Evolutionary conservation across 2,888 invertebrate species (phyloP).

Genomic region (Agonum fuliginosum): DNA sequence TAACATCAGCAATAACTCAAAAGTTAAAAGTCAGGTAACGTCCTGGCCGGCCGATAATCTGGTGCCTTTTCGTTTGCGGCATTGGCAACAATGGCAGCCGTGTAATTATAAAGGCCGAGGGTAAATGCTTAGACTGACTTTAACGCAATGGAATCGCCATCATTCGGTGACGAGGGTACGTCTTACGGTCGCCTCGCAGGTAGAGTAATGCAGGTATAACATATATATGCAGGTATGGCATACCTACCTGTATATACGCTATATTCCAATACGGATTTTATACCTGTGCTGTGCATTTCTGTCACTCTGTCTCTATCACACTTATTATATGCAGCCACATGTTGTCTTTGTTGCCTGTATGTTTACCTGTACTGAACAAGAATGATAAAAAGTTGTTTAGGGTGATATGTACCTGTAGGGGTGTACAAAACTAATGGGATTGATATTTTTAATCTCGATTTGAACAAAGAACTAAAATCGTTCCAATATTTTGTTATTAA

Average conservation of each 20-base stretch:
- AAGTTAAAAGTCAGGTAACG: slow-evolving; percentile 53
- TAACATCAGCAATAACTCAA: slow-evolving; percentile 55
- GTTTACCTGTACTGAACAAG: slow-evolving; percentile 66
- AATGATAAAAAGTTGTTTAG: slow-evolving; percentile 69
- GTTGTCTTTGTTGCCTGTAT: slow-evolving; percentile 62
- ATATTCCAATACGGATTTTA: slow-evolving; percentile 48
- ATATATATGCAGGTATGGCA: slow-evolving; percentile 47
- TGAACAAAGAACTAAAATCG: neutral
- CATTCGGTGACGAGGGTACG: slow-evolving; percentile 55
- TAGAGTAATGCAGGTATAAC: slow-evolving; percentile 51
- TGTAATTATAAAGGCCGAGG: slow-evolving; percentile 56
- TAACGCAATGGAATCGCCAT: slow-evolving; percentile 55
- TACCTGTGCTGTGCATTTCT: slow-evolving; percentile 44
- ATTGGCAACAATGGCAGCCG: slow-evolving; percentile 58
- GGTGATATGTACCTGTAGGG: slow-evolving; percentile 57
- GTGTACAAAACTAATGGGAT: slow-evolving; percentile 38
- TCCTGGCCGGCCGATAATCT: slow-evolving; percentile 38
- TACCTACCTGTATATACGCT: slow-evolving; percentile 43
- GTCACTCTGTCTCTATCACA: slow-evolving; percentile 15
- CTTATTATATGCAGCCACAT: slow-evolving; percentile 15
- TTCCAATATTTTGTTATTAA: too few relatives aligned
- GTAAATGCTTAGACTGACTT: slow-evolving; percentile 55
- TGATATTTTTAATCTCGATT: neutral
- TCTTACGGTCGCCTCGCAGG: too few relatives aligned
- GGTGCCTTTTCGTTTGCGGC: slow-evolving; percentile 51